Conservation (phyloP, 2,113 vertebrate genomes). For the Phyllostomus discolor region DNA sequence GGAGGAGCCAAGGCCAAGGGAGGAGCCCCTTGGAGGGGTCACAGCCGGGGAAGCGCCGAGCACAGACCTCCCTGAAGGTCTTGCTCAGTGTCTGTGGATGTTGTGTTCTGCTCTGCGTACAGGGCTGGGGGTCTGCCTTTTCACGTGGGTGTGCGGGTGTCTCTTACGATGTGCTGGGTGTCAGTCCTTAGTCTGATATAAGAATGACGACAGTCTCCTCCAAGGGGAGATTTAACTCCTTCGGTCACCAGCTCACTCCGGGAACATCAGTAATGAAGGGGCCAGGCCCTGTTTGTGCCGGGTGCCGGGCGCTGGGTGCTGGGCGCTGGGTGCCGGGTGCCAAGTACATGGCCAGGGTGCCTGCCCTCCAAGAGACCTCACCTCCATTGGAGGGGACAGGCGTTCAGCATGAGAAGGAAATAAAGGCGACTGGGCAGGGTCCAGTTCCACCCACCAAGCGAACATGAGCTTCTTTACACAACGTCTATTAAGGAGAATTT, state of each 20-base stretch:
- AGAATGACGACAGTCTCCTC: background rate
- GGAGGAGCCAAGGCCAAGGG: background rate
- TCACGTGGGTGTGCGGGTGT: fast-evolving
- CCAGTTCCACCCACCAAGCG: background rate
- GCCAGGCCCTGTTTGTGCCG: background rate
- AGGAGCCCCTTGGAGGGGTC: no score
- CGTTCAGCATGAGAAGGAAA: background rate
- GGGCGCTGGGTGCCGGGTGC: background rate
- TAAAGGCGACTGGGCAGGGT: background rate
- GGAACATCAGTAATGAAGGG: background rate
- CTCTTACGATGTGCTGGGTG: background rate
- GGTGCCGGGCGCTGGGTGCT: background rate
- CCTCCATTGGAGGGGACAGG: background rate
- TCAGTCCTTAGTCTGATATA: background rate
- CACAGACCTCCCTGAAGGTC: background rate
- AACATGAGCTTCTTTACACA: background rate
- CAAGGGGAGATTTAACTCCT: background rate
- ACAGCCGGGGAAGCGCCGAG: fast-evolving
- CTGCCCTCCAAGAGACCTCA: no score
- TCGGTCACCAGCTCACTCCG: background rate
- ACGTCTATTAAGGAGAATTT: background rate
- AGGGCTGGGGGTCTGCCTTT: background rate
- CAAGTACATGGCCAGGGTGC: fast-evolving
- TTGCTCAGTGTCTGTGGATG: background rate
- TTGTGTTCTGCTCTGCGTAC: fast-evolving